phyloP scores from a whole-genome alignment of 1,140 invertebrate genomes.

The Scaptomyza montana region DNA sequence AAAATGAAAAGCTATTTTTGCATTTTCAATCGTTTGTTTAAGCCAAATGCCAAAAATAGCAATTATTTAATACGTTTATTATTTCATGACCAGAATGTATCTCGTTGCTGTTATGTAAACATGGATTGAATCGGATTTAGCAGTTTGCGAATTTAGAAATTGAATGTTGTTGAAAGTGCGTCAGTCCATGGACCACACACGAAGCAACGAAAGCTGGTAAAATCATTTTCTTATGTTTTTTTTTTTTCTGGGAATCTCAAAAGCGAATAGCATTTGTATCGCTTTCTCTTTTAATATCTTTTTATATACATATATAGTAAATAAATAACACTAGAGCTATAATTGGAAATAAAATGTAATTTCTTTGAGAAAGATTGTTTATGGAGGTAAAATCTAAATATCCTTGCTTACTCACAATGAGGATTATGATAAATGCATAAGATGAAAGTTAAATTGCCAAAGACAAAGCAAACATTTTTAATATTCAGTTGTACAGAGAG shows the following conservation, averaged over 20 bases:
- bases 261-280: slow-evolving; percentile 14
- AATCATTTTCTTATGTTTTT: neutral
- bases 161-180: slow-evolving; percentile 30
- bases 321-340: neutral
- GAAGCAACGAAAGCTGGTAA: slow-evolving; percentile 13
- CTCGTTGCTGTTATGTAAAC: slow-evolving; percentile 49
- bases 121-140: slow-evolving; percentile 39
- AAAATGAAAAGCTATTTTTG: slow-evolving; percentile 11
- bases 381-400: neutral
- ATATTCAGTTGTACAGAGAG: slow-evolving; percentile 7
- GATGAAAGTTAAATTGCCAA: slow-evolving; percentile 22
- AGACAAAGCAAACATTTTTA: slow-evolving; percentile 55
- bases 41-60: slow-evolving; percentile 51
- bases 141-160: slow-evolving; percentile 45
- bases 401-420: neutral
- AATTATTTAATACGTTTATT: slow-evolving; percentile 53
- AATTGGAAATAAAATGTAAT: neutral
- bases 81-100: slow-evolving; percentile 35
- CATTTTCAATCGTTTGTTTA: slow-evolving; percentile 3
- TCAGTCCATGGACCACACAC: slow-evolving; percentile 38
- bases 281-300: neutral
- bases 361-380: neutral
- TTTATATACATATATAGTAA: too few species aligned
- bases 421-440: slow-evolving; percentile 38
- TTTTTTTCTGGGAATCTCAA: neutral